phyloP scores from a whole-genome alignment of 2,888 invertebrate species.

The Pyralis farinalis region DNA sequence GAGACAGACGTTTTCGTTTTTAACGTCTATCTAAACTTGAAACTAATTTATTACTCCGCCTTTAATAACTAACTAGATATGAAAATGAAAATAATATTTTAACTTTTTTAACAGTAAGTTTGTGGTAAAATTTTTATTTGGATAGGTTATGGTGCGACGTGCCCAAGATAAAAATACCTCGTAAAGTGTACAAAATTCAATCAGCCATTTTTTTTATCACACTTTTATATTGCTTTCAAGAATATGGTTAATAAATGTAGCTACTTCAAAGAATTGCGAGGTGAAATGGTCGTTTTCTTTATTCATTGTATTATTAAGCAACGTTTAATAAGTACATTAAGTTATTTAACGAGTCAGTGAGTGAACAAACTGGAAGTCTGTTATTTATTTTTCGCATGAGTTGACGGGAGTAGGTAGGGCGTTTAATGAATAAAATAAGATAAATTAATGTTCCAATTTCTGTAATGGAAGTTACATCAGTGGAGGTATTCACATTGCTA shows the following conservation, averaged over 20 bases:
- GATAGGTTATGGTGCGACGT: too few species aligned
- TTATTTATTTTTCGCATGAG: slow-evolving; percentile 9
- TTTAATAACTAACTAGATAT: too few species aligned
- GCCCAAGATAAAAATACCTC: too few species aligned
- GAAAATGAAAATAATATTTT: too few species aligned
- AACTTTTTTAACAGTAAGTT: too few species aligned
- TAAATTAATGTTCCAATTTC: background rate
- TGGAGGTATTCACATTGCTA: too few species aligned
- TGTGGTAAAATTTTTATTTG: too few species aligned
- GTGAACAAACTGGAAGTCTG: slow-evolving; percentile 11
- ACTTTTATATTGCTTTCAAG: background rate
- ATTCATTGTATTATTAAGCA: background rate
- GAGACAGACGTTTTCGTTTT: too few species aligned
- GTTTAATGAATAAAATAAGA: slow-evolving; percentile 1
- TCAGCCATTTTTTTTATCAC: background rate
- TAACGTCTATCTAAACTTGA: too few species aligned
- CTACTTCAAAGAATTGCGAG: background rate
- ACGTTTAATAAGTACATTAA: slow-evolving; percentile 7
- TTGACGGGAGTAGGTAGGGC: slow-evolving; percentile 2
- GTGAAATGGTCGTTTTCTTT: background rate
- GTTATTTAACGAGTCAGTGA: slow-evolving; percentile 20
- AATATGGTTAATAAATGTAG: background rate
- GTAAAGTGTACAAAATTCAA: background rate
- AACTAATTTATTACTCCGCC: too few species aligned
- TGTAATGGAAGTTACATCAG: too few species aligned